These are phyloP conservation scores for Oasisia sp. DNA, from an alignment of 2,888 invertebrate genomes.

Conservation along the genomic window DNA sequence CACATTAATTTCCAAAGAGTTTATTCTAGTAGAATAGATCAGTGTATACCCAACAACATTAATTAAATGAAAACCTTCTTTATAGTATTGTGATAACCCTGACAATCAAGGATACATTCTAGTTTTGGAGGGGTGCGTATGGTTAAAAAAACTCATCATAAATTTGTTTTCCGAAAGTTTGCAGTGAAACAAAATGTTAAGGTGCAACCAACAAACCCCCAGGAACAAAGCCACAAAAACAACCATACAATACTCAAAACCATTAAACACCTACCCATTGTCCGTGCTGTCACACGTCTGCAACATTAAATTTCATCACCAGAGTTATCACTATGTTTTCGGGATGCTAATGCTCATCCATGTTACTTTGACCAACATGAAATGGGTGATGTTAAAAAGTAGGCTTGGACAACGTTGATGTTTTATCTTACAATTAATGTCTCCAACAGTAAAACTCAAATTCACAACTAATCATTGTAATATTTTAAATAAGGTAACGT, in stretches of 20 bases:
- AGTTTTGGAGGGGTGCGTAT: too few species aligned
- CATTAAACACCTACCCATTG: constrained; percentile 11
- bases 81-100: too few species aligned
- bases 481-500: neutral
- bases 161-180: neutral
- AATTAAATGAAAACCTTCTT: neutral
- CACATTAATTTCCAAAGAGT: neutral
- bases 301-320: constrained; percentile 1
- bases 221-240: neutral
- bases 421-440: neutral
- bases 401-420: too few species aligned
- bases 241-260: neutral
- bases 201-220: neutral
- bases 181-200: neutral
- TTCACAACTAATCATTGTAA: neutral
- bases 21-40: neutral
- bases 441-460: neutral
- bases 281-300: neutral
- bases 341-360: neutral
- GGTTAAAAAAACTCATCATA: neutral
- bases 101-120: too few species aligned
- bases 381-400: too few species aligned
- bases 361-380: neutral
- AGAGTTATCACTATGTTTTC: neutral
- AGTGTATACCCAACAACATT: neutral